Evolutionary conservation across 2,797 vertebrate species (phyloP), one percentile per base, ranked within the genome.

Genomic region (Microctenopoma steveboyesi): DNA sequence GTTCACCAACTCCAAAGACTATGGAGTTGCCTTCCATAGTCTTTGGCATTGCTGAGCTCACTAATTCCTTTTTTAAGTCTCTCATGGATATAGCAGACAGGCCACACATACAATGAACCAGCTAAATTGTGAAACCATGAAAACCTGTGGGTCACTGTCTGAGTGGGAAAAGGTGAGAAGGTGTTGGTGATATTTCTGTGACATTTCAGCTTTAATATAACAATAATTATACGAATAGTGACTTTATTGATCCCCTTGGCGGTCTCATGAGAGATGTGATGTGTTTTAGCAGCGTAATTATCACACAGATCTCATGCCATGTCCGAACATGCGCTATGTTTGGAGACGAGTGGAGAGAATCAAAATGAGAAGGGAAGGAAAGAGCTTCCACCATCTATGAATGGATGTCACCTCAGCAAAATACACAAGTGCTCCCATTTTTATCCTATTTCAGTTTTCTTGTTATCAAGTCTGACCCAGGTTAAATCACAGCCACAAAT

Each of bases 401-500:
- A 70, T 56, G 25, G 54, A 73, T 58, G 45, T 30, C 12, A 12
- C 5, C 3, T 57, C 72, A 64, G 78, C 46, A 50, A 35, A 72
- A 69, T 64, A 47, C 64, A 27, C 1, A 18, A 68, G 49, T 35
- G 62, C 51, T 71, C 49, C n/a, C 11, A 47, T 75, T 60, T 62
- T 66, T 43, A 57, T 63, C 35, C 33, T 35, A 11, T 33, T 70
- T 76, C 37, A 61, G n/a, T 70, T 73, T 71, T 22, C 52, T 15
- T 27, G n/a, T 58, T 63, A 47, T 64, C 22, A 37, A 46, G 45
- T 40, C 61, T 69, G 64, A 72, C 49, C 14, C 39, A 18, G 54
- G 35, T 55, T 75, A 57, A 71, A 70, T 69, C 67, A 57, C 45
- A 58, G 25, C 61, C 52, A 63, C 62, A 53, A 68, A 70, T n/a